Percentiles rank a stretch among this genome's conserved stretches.
Conservation (phyloP, 2,113 vertebrate species). For the Trogon surrucura region DNA sequence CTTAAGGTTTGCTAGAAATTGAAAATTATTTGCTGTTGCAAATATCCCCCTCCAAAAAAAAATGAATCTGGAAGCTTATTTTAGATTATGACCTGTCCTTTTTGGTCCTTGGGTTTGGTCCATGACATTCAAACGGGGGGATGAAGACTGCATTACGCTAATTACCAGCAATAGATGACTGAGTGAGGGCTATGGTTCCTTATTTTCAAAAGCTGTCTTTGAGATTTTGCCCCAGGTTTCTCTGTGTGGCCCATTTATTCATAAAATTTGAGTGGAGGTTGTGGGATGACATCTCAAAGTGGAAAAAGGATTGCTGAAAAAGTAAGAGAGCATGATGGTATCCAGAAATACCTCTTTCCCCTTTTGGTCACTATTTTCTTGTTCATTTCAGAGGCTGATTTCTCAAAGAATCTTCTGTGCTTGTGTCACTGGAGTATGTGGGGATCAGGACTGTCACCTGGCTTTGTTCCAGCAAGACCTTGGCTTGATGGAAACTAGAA, state of each 20-base stretch:
- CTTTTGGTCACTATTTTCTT: background rate
- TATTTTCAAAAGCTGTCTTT: background rate
- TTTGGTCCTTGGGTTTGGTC: background rate
- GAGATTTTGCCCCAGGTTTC: background rate
- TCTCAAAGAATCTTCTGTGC: background rate
- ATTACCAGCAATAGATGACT: background rate
- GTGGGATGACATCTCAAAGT: background rate
- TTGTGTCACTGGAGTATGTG: background rate
- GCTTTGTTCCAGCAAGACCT: background rate
- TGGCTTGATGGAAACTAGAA: background rate
- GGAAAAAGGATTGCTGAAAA: background rate
- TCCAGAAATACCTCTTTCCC: background rate
- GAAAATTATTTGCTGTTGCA: background rate
- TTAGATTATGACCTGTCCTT: background rate
- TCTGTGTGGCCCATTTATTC: conserved; percentile 4
- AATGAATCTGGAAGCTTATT: background rate
- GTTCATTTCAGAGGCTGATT: background rate
- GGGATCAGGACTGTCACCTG: background rate
- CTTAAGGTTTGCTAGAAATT: background rate
- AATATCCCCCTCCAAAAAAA: background rate
- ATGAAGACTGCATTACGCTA: background rate
- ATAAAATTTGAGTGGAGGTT: background rate
- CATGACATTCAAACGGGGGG: background rate
- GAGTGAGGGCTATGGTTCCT: background rate
- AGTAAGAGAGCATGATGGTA: background rate